Base-by-base conservation (phyloP, 2,797 vertebrate genomes). In the Pangasius larnaudii region DNA sequence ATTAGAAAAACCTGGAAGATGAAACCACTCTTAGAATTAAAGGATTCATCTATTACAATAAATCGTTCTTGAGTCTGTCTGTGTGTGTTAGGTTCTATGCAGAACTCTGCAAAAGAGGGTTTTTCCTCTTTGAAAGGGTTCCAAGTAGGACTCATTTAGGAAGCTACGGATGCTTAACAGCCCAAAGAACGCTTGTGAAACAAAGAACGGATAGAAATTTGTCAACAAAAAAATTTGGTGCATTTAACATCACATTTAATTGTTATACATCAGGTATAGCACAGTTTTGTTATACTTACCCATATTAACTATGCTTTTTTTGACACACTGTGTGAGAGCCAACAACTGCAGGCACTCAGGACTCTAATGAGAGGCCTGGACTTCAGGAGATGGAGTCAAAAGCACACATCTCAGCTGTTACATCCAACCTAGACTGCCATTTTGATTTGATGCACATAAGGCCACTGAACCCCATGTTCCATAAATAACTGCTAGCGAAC, bases 371-470 rank as follows among this genome's bases (percentile, higher is more conserved):
- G 13, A 51, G 2, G n/a, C 53, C 74, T 77, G 16, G 49, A 79
- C 19, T 56, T 79, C 77, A 53, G 75, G 75, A 53, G 27, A 53
- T 53, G 6, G 14, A 80, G 53, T 59, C 11, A 6, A 53, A 69
- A 53, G 3, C 5, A 51, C 2, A 33, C 10, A 22, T 69, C 5
- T 51, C n/a, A 24, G 18, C 30, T 69, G 18, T 24, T 53, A 53
- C 46, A 51, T 53, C 42, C 19, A 69, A 69, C 30, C 46, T 69
- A 42, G 39, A 42, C 9, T 81, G 39, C 39, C 63, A 53, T 67
- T 84, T 69, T 36, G n/a, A 69, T 84, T 53, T 33, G 46, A 67
- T 22, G 27, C 39, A n/a, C 36, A 82, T 33, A 59, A 82, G 80
- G 5, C 36, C 59, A 46, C 27, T n/a, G 24, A 63, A 27, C 30